phyloP scores from a whole-genome alignment of 2,888 invertebrate genomes.

The Agrochola lychnidis region DNA sequence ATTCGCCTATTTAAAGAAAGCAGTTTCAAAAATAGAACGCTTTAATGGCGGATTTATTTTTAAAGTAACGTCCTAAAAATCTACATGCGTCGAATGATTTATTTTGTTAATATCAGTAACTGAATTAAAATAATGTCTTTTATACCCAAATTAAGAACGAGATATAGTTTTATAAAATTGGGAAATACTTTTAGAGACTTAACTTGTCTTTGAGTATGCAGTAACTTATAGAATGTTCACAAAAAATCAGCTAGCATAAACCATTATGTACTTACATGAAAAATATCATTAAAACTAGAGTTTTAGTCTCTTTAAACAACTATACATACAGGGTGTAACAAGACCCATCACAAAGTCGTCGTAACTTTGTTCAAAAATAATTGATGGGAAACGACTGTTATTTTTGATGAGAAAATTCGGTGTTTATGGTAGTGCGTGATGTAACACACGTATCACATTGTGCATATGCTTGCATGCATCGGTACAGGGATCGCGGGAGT shows the following conservation, averaged over 20 bases:
- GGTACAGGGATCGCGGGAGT: neutral
- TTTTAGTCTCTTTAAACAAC: neutral
- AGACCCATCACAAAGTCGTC: neutral
- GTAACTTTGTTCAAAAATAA: neutral
- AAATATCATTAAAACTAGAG: neutral
- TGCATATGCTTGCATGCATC: neutral
- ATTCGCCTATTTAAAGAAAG: neutral
- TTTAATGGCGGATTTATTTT: neutral
- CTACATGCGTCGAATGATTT: neutral
- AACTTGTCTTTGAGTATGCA: neutral
- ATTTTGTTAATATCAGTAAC: neutral
- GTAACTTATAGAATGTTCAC: neutral
- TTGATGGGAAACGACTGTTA: neutral
- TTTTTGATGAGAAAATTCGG: neutral
- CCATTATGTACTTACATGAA: neutral
- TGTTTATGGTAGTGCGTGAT: neutral
- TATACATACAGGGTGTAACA: neutral
- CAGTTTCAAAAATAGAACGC: constrained; percentile 2
- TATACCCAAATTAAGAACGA: neutral
- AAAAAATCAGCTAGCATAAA: neutral
- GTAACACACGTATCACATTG: neutral
- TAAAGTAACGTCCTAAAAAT: neutral
- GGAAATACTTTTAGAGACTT: neutral
- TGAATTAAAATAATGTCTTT: neutral
- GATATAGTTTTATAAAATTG: neutral